Evolutionary conservation across 2,888 invertebrate species (phyloP).

Genomic region (Papilio gigon): DNA sequence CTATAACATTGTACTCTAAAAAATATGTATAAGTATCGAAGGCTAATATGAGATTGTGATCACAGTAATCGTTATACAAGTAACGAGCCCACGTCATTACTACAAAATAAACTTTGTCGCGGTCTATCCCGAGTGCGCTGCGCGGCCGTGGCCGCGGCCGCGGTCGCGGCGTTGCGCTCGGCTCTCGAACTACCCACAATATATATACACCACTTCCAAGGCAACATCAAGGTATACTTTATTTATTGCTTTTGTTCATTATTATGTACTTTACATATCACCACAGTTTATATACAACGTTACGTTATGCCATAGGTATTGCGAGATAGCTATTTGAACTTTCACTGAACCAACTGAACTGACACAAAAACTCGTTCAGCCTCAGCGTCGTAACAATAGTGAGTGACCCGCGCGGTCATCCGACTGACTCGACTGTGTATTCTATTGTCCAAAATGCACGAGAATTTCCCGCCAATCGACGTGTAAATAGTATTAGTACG

Average conservation of each 20-base stretch:
- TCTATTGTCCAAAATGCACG: constrained; percentile 42
- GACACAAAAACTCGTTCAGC: constrained; percentile 68
- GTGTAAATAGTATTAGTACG: constrained; percentile 66
- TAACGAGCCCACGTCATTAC: constrained; percentile 80
- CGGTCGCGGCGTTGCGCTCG: constrained; percentile 60
- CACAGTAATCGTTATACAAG: constrained; percentile 81
- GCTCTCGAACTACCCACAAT: constrained; percentile 58
- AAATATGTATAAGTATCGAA: constrained; percentile 83
- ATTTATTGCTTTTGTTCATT: constrained; percentile 81
- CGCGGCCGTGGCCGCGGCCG: constrained; percentile 57
- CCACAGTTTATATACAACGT: constrained; percentile 75
- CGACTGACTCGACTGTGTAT: constrained; percentile 38
- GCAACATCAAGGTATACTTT: constrained; percentile 82
- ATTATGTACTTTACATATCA: constrained; percentile 79
- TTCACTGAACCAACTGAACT: constrained; percentile 55
- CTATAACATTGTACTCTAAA: constrained; percentile 83
- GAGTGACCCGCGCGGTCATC: constrained; percentile 12
- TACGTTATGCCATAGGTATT: constrained; percentile 55
- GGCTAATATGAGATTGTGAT: constrained; percentile 82
- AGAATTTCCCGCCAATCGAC: constrained; percentile 62
- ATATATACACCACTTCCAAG: constrained; percentile 76
- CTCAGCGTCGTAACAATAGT: constrained; percentile 54
- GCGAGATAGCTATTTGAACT: constrained; percentile 60
- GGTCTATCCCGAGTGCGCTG: constrained; percentile 53
- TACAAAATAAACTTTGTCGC: constrained; percentile 72